Evolutionary conservation across 2,113 vertebrate species (phyloP), one percentile per base, ranked within the genome.

Genomic region (Eolophus roseicapilla): DNA sequence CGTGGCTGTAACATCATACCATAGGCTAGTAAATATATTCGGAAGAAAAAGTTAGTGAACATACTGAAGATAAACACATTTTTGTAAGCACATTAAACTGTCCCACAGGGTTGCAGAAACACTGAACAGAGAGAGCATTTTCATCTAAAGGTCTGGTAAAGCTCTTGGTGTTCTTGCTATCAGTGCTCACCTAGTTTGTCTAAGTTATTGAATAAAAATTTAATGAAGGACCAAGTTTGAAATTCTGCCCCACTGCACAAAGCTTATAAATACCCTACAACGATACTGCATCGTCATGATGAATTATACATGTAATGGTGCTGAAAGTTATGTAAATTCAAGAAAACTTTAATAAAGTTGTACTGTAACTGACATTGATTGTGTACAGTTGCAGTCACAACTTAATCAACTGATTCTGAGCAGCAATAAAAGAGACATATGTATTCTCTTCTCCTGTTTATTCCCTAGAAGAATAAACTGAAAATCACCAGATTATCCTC

Each of bases 341-440:
- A 90, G 96, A 96, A 97, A 98, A 96, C 97, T 98, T 97, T 95
- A 98, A 95, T 98, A 97, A 97, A 97, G 97, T 97, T 97, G 96
- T 96, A 96, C 95, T 95, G 94, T 97, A 96, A 96, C 95, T 97
- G 97, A 97, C 97, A 96, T 77, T 82, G 84, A 95, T 95, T 97
- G 96, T 95, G 96, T 95, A 95, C 95, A 93, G 82, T 94, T 95
- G 86, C 88, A 95, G 90, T 95, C 86, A 95, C 93, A 98, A 97
- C 86, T 97, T 97, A 97, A 97, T 96, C 96, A 97, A 90, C 75
- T 63, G 83, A 95, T 95, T 95, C 95, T 82, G 73, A 82, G 69
- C 89, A 63, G 80, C 94, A 97, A 86, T 96, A 96, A 96, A 95
- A 94, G 74, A 90, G 77, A 96, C 94, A 86, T 94, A 41, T 65